phyloP scores from a whole-genome alignment of 2,113 vertebrate species.

The Mormyrus iriodes region DNA sequence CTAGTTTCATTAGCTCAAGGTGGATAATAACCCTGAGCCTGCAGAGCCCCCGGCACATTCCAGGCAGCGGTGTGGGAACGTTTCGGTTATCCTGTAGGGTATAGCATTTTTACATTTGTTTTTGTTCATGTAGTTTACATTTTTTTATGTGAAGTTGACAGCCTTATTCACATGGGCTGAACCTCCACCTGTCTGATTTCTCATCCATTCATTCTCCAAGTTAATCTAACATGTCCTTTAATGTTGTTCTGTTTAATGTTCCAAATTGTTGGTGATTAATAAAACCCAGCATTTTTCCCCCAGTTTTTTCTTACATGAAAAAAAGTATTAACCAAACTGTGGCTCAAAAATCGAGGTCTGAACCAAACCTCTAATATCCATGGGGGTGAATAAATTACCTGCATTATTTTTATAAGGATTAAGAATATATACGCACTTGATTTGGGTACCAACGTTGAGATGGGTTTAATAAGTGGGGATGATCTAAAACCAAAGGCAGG shows the following conservation, averaged over 20 bases:
- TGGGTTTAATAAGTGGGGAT: not conserved
- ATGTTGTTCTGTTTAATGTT: not conserved
- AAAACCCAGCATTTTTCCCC: not conserved
- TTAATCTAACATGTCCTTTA: not conserved
- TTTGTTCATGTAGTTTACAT: not conserved
- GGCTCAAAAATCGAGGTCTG: not conserved
- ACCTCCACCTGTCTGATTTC: not conserved
- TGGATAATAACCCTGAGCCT: not conserved
- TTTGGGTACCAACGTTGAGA: not conserved
- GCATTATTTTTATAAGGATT: not conserved
- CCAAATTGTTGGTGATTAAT: not conserved
- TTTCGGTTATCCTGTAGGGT: not conserved
- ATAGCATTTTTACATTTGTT: not conserved
- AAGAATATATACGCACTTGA: not conserved
- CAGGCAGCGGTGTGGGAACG: not conserved
- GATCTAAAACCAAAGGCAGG: not conserved
- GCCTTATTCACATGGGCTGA: not conserved
- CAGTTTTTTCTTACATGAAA: too few relatives aligned
- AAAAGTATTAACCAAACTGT: not conserved
- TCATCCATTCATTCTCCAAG: not conserved
- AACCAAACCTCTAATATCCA: not conserved
- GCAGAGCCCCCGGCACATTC: not conserved
- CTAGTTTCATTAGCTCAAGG: not conserved
- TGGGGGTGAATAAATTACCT: not conserved
- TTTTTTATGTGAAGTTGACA: not conserved